Percentiles rank a stretch among this genome's conserved stretches.
Conservation (phyloP, 2,113 vertebrate genomes). For the Nettapus auritus region DNA sequence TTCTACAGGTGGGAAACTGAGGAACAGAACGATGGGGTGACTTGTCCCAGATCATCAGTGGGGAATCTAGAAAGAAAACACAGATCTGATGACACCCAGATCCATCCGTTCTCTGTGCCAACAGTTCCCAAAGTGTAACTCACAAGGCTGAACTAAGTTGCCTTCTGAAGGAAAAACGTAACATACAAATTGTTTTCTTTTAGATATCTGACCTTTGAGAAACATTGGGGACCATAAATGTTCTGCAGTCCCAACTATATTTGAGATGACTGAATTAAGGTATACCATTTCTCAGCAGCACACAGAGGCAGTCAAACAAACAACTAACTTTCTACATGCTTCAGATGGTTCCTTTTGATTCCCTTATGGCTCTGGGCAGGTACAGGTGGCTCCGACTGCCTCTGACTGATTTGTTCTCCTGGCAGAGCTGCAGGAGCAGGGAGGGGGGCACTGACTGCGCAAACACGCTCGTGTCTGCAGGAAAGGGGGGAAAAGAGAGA, state of each 20-base stretch:
- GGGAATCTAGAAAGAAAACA: neutral
- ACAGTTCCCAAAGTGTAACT: neutral
- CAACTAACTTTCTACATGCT: neutral
- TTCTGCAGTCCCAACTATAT: neutral
- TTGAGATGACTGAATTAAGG: neutral
- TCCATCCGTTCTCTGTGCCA: neutral
- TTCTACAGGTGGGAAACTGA: neutral
- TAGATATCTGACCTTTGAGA: neutral
- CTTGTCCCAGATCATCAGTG: neutral
- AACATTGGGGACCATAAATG: neutral
- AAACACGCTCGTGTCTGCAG: neutral
- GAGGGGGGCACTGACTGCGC: neutral
- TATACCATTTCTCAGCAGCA: neutral
- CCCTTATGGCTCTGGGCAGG: neutral
- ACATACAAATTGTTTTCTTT: neutral
- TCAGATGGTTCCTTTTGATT: neutral
- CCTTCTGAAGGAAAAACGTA: neutral
- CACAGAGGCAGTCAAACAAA: neutral
- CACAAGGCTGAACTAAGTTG: neutral
- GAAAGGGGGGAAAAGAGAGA: neutral
- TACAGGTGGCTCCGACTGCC: neutral
- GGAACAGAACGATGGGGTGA: neutral
- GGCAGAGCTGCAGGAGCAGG: neutral
- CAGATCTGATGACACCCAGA: neutral
- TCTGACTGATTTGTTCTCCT: neutral